These are phyloP conservation scores for Sympetrum striolatum DNA, from an alignment of 2,888 invertebrate genomes.

Conservation along the genomic window DNA sequence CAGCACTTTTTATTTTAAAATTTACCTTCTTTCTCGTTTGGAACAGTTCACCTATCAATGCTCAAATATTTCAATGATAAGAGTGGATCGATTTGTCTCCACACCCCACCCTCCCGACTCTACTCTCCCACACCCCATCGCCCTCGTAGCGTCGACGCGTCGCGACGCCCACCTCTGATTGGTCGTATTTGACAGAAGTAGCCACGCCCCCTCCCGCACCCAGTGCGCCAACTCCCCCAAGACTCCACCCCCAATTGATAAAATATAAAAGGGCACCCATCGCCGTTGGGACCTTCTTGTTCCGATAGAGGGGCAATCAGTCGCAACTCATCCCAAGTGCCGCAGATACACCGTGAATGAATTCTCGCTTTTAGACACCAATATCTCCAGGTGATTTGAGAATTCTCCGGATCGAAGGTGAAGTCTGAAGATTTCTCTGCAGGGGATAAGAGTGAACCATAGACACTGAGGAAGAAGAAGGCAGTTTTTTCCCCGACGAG, in stretches of 20 bases:
- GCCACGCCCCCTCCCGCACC: neutral
- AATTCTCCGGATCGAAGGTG: neutral
- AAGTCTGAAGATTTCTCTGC: neutral
- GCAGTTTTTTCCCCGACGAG: neutral
- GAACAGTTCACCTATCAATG: neutral
- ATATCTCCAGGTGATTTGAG: too few species aligned
- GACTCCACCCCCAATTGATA: neutral
- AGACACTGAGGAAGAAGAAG: neutral
- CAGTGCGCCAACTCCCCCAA: neutral
- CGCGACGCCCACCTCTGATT: neutral
- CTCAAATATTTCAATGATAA: too few species aligned
- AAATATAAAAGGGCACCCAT: neutral
- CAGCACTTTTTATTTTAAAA: too few species aligned
- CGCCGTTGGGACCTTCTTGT: neutral
- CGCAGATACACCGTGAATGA: too few species aligned
- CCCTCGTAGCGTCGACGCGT: neutral
- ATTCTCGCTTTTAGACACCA: too few species aligned
- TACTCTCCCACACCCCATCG: neutral
- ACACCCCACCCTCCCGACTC: neutral
- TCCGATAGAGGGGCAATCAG: neutral
- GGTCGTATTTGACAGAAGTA: slow-evolving; percentile 3
- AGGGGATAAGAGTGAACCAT: too few species aligned
- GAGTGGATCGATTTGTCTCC: too few species aligned
- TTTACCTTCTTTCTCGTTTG: too few species aligned
- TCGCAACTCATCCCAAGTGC: too few species aligned